Evolutionary conservation across 2,888 invertebrate species (phyloP).

Genomic region (Agrotis puta): DNA sequence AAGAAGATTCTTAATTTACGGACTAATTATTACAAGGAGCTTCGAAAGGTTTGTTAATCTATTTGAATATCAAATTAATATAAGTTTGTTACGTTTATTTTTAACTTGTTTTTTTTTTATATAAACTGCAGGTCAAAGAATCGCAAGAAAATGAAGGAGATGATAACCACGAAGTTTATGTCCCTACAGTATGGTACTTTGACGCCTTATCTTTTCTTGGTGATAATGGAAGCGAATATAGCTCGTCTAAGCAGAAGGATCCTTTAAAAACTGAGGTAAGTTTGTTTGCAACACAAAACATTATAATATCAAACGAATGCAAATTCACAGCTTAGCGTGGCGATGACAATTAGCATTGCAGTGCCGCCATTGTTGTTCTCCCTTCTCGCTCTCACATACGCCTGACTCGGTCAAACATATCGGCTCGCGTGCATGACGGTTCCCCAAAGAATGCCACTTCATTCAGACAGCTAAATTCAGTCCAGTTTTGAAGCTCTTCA

Average conservation of each 20-base stretch:
- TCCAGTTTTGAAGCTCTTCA: not conserved
- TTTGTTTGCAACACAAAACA: not conserved
- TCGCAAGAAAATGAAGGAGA: not conserved
- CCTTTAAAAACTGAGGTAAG: conserved; percentile 38
- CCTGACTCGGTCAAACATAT: not conserved
- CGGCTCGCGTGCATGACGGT: not conserved
- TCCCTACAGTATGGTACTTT: conserved; percentile 40
- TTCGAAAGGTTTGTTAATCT: conserved; percentile 36
- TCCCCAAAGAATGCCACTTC: not conserved
- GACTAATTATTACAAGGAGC: conserved; percentile 31
- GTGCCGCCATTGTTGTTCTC: not conserved
- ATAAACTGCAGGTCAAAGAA: conserved; percentile 12
- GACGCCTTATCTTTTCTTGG: conserved; percentile 34
- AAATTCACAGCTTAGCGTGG: no score
- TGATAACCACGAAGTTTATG: conserved; percentile 11
- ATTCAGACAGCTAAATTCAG: conserved; percentile 14
- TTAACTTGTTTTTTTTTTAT: not conserved
- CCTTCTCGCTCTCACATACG: not conserved
- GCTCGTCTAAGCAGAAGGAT: not conserved
- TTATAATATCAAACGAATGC: not conserved
- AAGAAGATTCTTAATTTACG: conserved; percentile 45
- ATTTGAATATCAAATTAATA: no score
- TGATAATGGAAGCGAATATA: conserved; percentile 21
- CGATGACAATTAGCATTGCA: not conserved
- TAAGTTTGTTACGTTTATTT: not conserved